Base-by-base conservation (phyloP, 2,888 invertebrate genomes). In the Tinea trinotella region DNA sequence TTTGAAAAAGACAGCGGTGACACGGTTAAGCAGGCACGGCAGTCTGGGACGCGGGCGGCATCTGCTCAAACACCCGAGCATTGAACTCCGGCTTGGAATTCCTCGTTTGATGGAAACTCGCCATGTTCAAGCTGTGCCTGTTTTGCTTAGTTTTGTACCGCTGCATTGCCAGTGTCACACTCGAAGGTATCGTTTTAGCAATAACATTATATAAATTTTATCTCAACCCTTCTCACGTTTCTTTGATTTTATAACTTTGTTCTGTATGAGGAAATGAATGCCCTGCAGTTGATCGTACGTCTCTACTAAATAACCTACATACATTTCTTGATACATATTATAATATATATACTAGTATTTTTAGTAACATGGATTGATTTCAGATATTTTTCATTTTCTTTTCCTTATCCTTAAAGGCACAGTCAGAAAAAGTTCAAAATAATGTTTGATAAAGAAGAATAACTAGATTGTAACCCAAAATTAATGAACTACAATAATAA, bases 11-110 rank as follows among this genome's bases (percentile, higher is more conserved):
- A 17, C 18, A 24, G 24, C 50, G 12, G 50, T 50, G 50, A 50
- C 50, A 50, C 50, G 50, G 50, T 50, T 50, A 50, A 19, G 48
- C 48, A 48, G 15, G 50, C 13, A 13, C 17, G 17, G 46, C 44
- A 44, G 44, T 15, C 44, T 46, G 46, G 46, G 46, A 19, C 46
- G 50, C 18, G 24, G 22, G 12, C 48, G 64, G 66, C 71, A 70
- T 68, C 70, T 74, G 72, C 65, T 67, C 67, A 73, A 75, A 75
- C 67, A 70, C 59, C 62, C 73, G 78, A 72, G 63, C 79, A 64
- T 73, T 80, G 82, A 80, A 81, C 82, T 54, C 66, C n/a, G 64
- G 61, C 61, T 57, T 66, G 65, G 67, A 72, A 66, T 50, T 69
- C 67, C 70, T 70, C 65, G 65, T 70, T 70, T 69, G 66, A 68